phyloP scores from a whole-genome alignment of 1,140 invertebrate species.

The Tetramorium parvispinum region DNA sequence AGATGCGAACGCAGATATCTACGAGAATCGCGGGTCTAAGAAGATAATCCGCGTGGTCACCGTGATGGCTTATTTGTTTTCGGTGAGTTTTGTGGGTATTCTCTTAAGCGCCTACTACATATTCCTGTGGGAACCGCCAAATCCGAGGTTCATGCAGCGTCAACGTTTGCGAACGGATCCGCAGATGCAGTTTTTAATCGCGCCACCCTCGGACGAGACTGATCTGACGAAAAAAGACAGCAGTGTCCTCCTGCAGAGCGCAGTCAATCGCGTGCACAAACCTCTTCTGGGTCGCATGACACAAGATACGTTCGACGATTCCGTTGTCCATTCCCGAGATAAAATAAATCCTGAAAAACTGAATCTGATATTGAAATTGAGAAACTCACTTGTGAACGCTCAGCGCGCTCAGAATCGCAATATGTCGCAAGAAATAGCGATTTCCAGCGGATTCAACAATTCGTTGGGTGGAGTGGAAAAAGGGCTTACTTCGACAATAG shows the following conservation, averaged over 20 bases:
- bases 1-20: constrained; percentile 79
- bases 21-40: constrained; percentile 82
- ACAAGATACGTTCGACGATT: background rate
- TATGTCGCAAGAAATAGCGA: background rate
- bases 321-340: background rate
- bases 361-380: constrained; percentile 32
- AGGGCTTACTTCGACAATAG: background rate
- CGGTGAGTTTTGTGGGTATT: constrained; percentile 92
- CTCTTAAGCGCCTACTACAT: constrained; percentile 93
- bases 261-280: background rate
- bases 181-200: constrained; percentile 59
- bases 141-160: constrained; percentile 75
- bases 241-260: background rate
- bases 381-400: constrained; percentile 20
- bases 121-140: constrained; percentile 92
- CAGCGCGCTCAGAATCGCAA: background rate
- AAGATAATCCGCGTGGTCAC: constrained; percentile 91
- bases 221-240: background rate
- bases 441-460: background rate
- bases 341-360: background rate
- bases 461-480: background rate
- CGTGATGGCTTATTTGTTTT: constrained; percentile 92
- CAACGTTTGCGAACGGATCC: constrained; percentile 56
- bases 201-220: background rate
- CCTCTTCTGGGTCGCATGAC: background rate